Evolutionary conservation across 1,140 invertebrate genomes (phyloP).

Genomic region (Nylanderia fulva): DNA sequence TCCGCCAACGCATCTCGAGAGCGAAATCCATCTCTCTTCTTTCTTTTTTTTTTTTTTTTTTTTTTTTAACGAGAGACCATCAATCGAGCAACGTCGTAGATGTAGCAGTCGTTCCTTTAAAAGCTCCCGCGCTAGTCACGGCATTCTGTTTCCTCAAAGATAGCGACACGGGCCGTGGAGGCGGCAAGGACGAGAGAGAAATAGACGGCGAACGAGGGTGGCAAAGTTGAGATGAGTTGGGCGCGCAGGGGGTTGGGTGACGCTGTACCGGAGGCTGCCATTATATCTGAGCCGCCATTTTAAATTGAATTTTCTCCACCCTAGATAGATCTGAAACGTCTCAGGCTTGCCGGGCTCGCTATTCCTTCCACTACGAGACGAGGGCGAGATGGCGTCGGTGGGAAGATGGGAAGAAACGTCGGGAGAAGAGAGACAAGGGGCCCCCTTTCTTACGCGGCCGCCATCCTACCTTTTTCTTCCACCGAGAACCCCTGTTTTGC

Average conservation of each 20-base stretch:
- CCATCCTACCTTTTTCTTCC: conserved; percentile 62
- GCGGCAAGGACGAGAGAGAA: conserved; percentile 69
- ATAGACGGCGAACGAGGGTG: conserved; percentile 75
- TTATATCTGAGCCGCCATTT: conserved; percentile 86
- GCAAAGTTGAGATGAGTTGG: conserved; percentile 81
- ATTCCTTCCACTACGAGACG: conserved; percentile 64
- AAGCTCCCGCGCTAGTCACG: conserved; percentile 65
- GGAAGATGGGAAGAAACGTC: conserved; percentile 24
- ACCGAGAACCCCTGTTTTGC: conserved; percentile 58
- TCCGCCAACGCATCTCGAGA: background rate
- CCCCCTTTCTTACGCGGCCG: conserved; percentile 40
- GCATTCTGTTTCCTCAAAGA: conserved; percentile 73
- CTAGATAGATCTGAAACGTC: conserved; percentile 85
- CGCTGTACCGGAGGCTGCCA: conserved; percentile 84
- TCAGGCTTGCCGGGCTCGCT: conserved; percentile 78
- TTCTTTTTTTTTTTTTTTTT: background rate
- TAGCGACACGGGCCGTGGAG: conserved; percentile 68
- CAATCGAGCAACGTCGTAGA: conserved; percentile 31
- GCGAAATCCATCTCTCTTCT: background rate
- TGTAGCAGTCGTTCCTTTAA: conserved; percentile 57
- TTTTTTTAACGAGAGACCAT: conserved; percentile 19
- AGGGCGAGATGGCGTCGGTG: conserved; percentile 34
- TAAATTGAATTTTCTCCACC: conserved; percentile 86
- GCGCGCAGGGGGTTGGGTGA: conserved; percentile 73
- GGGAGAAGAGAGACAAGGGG: conserved; percentile 37